These are phyloP conservation scores for Oreocharis arfaki DNA, from an alignment of 2,113 vertebrate species.

Conservation along the genomic window DNA sequence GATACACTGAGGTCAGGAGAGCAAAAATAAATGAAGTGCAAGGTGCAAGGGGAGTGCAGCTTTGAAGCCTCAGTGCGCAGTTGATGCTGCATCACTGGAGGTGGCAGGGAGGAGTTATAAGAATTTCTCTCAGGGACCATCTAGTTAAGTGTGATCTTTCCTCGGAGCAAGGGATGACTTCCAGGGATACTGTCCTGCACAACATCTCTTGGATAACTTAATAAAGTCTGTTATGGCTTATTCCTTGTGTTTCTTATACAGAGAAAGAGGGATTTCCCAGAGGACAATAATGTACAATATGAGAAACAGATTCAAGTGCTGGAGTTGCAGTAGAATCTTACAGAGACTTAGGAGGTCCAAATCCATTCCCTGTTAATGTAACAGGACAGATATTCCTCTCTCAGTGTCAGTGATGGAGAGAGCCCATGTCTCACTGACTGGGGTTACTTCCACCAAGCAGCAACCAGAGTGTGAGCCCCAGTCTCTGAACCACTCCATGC, in stretches of 20 bases:
- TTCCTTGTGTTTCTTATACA: background rate
- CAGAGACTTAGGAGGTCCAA: background rate
- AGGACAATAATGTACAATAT: background rate
- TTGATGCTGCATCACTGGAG: background rate
- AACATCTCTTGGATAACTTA: conserved; percentile 22
- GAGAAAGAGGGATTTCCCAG: conserved; percentile 3
- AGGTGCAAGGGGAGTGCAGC: background rate
- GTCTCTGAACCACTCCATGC: background rate
- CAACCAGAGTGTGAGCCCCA: background rate
- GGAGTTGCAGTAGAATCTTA: background rate
- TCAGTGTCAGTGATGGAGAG: background rate
- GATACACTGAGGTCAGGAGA: background rate
- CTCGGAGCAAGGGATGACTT: background rate
- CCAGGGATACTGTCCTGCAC: conserved; percentile 12
- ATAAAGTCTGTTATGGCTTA: background rate
- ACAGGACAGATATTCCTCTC: background rate
- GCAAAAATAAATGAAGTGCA: conserved; percentile 10
- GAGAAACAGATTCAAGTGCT: conserved; percentile 11
- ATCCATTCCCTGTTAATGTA: background rate
- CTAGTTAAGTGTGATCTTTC: background rate
- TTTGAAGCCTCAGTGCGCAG: background rate
- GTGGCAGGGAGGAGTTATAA: background rate
- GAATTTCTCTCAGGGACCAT: background rate
- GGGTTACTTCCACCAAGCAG: background rate
- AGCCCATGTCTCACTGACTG: background rate